These are phyloP conservation scores for Nemotelus pantherinus DNA, from an alignment of 2,888 invertebrate genomes.

Conservation along the genomic window DNA sequence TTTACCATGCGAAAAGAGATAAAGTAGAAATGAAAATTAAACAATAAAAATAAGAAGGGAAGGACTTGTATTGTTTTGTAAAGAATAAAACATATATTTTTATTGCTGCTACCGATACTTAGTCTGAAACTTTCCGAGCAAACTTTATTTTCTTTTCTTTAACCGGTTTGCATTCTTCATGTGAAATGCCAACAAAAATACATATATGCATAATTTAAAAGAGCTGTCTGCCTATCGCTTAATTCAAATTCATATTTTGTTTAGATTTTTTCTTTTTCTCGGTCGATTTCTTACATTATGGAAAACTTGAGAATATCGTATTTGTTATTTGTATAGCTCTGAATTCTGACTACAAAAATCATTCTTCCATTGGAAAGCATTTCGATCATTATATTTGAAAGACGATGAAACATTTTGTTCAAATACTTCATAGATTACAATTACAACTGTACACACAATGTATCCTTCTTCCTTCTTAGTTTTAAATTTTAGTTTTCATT, in stretches of 20 bases:
- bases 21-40: slow-evolving; percentile 49
- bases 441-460: too few relatives aligned
- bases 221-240: too few relatives aligned
- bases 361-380: not conserved
- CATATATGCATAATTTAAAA: too few relatives aligned
- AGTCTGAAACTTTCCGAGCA: not conserved
- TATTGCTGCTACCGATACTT: too few relatives aligned
- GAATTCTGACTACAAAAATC: not conserved
- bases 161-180: too few relatives aligned
- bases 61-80: slow-evolving; percentile 45
- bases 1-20: slow-evolving; percentile 46
- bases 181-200: too few relatives aligned
- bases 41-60: slow-evolving; percentile 51
- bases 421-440: too few relatives aligned
- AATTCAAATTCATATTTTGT: slow-evolving; percentile 55
- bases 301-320: slow-evolving; percentile 34
- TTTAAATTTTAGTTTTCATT: slow-evolving; percentile 47
- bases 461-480: slow-evolving; percentile 51
- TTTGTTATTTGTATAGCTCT: not conserved
- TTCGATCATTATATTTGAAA: too few relatives aligned
- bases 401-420: too few relatives aligned
- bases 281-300: slow-evolving; percentile 55
- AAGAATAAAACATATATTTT: not conserved
- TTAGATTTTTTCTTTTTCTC: slow-evolving; percentile 66
- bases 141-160: slow-evolving; percentile 45